These are phyloP conservation scores for Aphidius colemani DNA, from an alignment of 2,888 invertebrate genomes.

Conservation along the genomic window DNA sequence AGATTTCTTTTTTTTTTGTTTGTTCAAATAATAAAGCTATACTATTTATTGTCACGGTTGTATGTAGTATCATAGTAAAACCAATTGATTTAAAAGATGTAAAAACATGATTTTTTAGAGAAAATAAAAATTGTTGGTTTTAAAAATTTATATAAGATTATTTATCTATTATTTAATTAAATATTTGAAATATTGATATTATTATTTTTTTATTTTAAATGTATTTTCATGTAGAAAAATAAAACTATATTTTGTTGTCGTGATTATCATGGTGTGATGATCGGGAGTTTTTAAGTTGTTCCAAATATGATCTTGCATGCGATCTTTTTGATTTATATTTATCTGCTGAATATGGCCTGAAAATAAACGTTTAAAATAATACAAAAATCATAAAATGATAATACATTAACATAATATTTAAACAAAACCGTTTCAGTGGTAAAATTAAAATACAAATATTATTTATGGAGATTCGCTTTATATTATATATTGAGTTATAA, in stretches of 20 bases:
- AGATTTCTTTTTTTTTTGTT: constrained; percentile 31
- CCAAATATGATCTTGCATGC: constrained; percentile 45
- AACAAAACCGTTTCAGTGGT: no score
- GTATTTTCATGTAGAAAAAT: no score
- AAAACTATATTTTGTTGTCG: constrained; percentile 36
- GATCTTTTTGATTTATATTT: constrained; percentile 42
- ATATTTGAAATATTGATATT: constrained; percentile 40
- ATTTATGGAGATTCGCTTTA: no score
- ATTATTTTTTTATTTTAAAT: constrained; percentile 50
- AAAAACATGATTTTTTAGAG: no score
- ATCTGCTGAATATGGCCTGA: constrained; percentile 48
- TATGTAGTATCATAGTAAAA: no score
- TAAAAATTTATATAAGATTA: no score
- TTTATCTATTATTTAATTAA: constrained; percentile 38
- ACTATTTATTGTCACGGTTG: no score
- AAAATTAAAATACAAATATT: no score
- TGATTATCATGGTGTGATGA: constrained; percentile 45
- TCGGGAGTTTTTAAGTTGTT: constrained; percentile 49
- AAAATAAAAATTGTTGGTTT: no score
- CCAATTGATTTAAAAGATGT: no score
- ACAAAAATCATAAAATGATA: neutral
- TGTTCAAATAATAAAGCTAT: neutral
- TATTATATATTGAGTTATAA: no score
- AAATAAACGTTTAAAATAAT: constrained; percentile 45
- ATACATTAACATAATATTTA: constrained; percentile 13